Conservation (phyloP, 2,113 vertebrate species). For the Pseudopipra pipra region DNA sequence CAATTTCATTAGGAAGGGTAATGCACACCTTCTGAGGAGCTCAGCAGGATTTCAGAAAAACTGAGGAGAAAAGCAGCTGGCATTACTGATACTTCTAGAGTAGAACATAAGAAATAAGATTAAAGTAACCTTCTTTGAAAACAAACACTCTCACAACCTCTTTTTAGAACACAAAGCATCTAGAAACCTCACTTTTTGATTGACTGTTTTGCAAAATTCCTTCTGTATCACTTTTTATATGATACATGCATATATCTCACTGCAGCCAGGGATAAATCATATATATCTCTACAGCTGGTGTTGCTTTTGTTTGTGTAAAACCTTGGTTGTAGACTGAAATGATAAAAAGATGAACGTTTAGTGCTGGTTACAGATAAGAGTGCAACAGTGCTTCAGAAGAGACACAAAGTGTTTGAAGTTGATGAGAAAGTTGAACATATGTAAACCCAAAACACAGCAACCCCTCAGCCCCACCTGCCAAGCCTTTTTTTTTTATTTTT, state of each 20-base stretch:
- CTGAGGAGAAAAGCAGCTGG: neutral
- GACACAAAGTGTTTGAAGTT: neutral
- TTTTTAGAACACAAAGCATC: neutral
- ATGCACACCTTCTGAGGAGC: neutral
- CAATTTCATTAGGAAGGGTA: neutral
- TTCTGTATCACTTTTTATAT: neutral
- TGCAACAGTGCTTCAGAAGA: neutral
- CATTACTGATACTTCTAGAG: neutral
- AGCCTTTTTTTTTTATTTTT: neutral
- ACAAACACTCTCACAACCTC: neutral
- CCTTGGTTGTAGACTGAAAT: neutral
- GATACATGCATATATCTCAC: neutral
- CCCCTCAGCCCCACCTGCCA: neutral
- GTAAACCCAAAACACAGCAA: neutral
- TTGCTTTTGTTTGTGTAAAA: neutral
- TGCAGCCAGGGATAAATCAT: neutral
- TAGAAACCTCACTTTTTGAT: neutral
- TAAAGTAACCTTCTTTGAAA: neutral
- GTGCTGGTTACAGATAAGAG: neutral
- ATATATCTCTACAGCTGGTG: neutral
- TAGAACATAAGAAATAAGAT: neutral
- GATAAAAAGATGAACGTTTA: neutral
- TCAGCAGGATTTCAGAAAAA: neutral
- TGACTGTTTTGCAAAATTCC: neutral
- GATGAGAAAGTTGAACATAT: neutral